phyloP scores from a whole-genome alignment of 2,888 invertebrate genomes.

The Axea sp. region DNA sequence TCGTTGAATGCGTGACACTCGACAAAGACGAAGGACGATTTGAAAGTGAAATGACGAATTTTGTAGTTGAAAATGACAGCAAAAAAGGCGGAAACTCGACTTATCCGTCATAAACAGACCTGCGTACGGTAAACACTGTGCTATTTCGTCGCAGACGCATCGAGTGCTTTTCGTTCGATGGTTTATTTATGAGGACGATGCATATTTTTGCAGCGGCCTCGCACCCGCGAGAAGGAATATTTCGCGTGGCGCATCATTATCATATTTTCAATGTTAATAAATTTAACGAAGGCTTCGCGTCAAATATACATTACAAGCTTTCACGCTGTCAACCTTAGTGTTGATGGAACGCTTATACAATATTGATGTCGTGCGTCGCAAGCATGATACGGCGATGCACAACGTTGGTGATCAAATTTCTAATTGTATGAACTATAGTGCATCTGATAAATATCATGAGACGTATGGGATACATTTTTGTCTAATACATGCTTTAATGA shows the following conservation, averaged over 20 bases:
- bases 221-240: constrained; percentile 11
- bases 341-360: constrained; percentile 52
- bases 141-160: constrained; percentile 17
- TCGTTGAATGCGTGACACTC: too few species aligned
- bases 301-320: constrained; percentile 58
- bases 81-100: neutral
- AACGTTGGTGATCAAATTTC: constrained; percentile 37
- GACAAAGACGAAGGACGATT: too few species aligned
- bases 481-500: neutral
- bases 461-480: constrained; percentile 8
- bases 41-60: too few species aligned
- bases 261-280: constrained; percentile 59
- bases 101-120: neutral
- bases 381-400: constrained; percentile 15
- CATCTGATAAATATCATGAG: constrained; percentile 1
- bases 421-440: constrained; percentile 20
- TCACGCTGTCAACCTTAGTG: constrained; percentile 47
- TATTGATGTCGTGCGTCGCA: constrained; percentile 48
- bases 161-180: constrained; percentile 32
- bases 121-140: constrained; percentile 8
- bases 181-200: constrained; percentile 35
- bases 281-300: constrained; percentile 50
- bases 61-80: neutral
- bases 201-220: constrained; percentile 26
- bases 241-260: constrained; percentile 50